Evolutionary conservation across 1,140 invertebrate species (phyloP), one percentile per base, ranked within the genome.

Genomic region (Drosophila azteca): DNA sequence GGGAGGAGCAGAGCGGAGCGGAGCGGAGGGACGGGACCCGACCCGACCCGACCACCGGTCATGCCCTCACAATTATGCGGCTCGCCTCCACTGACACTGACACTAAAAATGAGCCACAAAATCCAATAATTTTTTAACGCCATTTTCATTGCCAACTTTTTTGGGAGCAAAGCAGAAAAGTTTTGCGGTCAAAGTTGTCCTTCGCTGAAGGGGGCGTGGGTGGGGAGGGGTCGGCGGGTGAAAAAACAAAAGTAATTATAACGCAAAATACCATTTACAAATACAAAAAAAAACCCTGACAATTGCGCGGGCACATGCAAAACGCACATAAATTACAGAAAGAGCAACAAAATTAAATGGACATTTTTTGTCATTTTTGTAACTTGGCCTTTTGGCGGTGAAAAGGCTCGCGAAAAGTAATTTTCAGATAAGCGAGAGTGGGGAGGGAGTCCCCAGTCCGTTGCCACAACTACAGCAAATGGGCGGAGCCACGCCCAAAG

Each of bases 281-380:
- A 24, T 5, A 3, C 6, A 31, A 31, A 31, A 31, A 77, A 87
- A 78, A 90, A 82, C 81, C 81, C 77, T 90, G 87, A 90, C 85
- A 90, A 90, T 90, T 85, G 78, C 85, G 71, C 69, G 65, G 63
- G 48, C 74, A 82, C 87, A 90, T 90, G 87, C 87, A 82, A 90
- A 90, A 71, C 60, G 64, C 67, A 79, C 85, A 90, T 90, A 90
- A 90, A 90, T 90, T 90, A 90, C 63, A 68, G 50, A 15, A 49
- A 39, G 49, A 70, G 62, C 43, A 59, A 63, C 43, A 39, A 57
- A 57, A 53, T 45, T 22, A 43, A 41, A 11, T 31, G 31, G 20
- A 31, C 45, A 55, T 70, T 71, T 70, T 71, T 77, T 74, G 45
- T 48, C 50, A 59, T 58, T 49, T 54, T 73, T 74, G 75, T 76